These are phyloP conservation scores for Lysiphlebus fabarum DNA, from an alignment of 1,140 invertebrate species.

Conservation along the genomic window DNA sequence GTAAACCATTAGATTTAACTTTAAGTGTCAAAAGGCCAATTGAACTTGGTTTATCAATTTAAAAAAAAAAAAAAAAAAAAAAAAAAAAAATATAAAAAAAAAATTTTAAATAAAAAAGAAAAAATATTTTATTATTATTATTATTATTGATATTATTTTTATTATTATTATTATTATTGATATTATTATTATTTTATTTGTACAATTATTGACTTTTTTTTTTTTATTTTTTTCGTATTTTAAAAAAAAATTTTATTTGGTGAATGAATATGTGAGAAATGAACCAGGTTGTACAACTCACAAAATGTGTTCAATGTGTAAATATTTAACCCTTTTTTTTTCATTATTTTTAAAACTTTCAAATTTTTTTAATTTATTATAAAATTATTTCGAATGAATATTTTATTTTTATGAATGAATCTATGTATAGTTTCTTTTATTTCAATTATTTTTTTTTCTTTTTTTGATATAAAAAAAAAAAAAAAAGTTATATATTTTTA, in stretches of 20 bases:
- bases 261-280: slow-evolving; percentile 5
- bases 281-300: slow-evolving; percentile 6
- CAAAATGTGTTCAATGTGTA: slow-evolving; percentile 36
- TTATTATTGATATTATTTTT: too few species aligned
- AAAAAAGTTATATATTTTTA: not conserved
- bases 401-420: slow-evolving; percentile 17
- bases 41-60: slow-evolving; percentile 16
- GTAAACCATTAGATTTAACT: slow-evolving; percentile 46
- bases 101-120: not conserved
- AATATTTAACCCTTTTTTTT: slow-evolving; percentile 26
- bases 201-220: slow-evolving; percentile 12
- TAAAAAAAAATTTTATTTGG: slow-evolving; percentile 3
- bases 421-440: slow-evolving; percentile 22
- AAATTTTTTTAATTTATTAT: slow-evolving; percentile 39
- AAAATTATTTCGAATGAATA: slow-evolving; percentile 23
- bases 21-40: slow-evolving; percentile 44
- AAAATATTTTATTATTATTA: too few species aligned
- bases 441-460: slow-evolving; percentile 27
- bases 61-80: not conserved
- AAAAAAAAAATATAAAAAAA: not conserved
- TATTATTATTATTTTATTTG: not conserved
- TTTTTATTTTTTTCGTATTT: slow-evolving; percentile 6
- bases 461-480: slow-evolving; percentile 13
- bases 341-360: slow-evolving; percentile 23
- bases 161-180: not conserved